A percentile compares a stretch with the other conserved stretches of the same genome.
Evolutionary conservation across 2,797 vertebrate species (phyloP).

Genomic region (Neostethus bicornis): DNA sequence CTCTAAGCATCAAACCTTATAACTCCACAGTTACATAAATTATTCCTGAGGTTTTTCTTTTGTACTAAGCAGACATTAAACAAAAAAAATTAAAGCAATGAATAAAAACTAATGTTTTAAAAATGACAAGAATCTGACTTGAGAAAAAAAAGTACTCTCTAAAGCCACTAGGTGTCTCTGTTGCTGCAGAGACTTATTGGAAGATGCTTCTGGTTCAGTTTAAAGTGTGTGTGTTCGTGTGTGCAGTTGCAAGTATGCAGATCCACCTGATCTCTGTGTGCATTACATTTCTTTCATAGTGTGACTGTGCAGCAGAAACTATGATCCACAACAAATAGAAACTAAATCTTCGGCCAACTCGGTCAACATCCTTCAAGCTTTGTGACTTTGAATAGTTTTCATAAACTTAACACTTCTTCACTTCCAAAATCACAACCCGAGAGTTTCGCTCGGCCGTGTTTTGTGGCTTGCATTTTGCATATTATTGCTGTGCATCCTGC

Average conservation of each 20-base stretch:
- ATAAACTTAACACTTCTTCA: constrained; percentile 22
- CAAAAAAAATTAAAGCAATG: neutral
- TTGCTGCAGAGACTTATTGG: constrained; percentile 49
- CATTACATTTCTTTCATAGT: constrained; percentile 16
- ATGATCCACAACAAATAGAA: constrained; percentile 68
- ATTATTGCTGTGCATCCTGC: constrained; percentile 21
- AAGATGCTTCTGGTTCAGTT: constrained; percentile 4
- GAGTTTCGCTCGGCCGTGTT: constrained; percentile 36
- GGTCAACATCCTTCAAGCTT: constrained; percentile 62
- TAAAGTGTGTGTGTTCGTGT: constrained; percentile 9
- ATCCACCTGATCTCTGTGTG: constrained; percentile 1
- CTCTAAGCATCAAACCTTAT: constrained; percentile 24
- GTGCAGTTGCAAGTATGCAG: constrained; percentile 7
- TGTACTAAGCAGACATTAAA: neutral
- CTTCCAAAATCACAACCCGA: constrained; percentile 30
- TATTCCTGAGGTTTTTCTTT: neutral
- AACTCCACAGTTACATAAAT: neutral
- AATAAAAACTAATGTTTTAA: neutral
- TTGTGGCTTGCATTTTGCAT: constrained; percentile 47
- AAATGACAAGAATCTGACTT: neutral
- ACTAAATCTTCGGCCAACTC: constrained; percentile 57
- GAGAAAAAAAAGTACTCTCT: constrained; percentile 1
- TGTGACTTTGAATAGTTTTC: constrained; percentile 57
- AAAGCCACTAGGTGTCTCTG: constrained; percentile 69
- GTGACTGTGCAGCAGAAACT: constrained; percentile 29